Evolutionary conservation across 1,140 invertebrate genomes (phyloP).

Genomic region (Papilio polytes): DNA sequence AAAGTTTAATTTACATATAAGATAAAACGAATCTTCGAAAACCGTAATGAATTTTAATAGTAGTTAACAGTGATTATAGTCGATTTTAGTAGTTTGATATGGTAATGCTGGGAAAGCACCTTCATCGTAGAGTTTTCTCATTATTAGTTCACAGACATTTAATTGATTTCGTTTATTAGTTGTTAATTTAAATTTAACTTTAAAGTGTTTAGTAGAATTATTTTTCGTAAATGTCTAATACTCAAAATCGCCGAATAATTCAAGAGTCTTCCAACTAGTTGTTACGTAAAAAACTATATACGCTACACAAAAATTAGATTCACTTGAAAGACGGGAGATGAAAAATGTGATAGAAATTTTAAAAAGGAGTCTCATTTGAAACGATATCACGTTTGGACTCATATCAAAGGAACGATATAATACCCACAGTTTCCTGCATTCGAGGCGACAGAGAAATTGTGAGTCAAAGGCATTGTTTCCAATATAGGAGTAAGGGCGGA

Average conservation of each 20-base stretch:
- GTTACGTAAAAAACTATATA: neutral
- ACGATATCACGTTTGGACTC: constrained; percentile 70
- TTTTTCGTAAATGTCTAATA: too few relatives aligned
- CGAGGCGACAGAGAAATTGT: constrained; percentile 65
- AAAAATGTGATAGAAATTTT: constrained; percentile 46
- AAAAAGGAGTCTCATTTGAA: constrained; percentile 59
- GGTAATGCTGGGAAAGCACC: neutral
- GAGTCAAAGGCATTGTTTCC: constrained; percentile 79
- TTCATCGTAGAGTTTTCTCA: neutral
- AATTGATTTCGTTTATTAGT: neutral
- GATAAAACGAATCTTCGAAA: constrained; percentile 2
- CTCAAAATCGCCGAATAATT: too few relatives aligned
- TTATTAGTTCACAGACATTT: neutral
- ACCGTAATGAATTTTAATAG: constrained; percentile 10
- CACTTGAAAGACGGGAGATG: constrained; percentile 22
- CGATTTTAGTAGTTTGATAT: constrained; percentile 2
- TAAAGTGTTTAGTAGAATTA: too few relatives aligned
- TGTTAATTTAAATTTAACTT: neutral
- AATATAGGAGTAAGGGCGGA: constrained; percentile 67
- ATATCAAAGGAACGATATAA: constrained; percentile 76
- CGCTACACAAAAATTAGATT: neutral
- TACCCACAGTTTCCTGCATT: constrained; percentile 57
- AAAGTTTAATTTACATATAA: constrained; percentile 26
- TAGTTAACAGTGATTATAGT: constrained; percentile 2
- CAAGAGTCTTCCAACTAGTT: neutral